A percentile compares a stretch with the other conserved stretches of the same genome.
Conservation (phyloP, 2,888 invertebrate genomes). For the Pammene aurita region DNA sequence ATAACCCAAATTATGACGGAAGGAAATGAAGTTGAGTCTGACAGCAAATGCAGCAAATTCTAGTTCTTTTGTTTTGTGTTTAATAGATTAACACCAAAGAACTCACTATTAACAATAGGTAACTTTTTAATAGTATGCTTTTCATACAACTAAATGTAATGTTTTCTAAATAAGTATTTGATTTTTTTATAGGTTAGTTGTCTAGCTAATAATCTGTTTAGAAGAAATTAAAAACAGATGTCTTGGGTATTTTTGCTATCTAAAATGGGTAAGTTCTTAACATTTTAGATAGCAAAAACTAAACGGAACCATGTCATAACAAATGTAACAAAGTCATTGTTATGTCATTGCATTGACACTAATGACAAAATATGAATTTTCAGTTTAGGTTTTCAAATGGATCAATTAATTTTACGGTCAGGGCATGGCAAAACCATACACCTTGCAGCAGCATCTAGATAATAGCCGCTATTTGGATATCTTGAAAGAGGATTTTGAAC, state of each 20-base stretch:
- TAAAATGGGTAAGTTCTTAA: background rate
- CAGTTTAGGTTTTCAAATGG: slow-evolving; percentile 55
- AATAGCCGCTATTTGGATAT: slow-evolving; percentile 66
- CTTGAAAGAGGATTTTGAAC: slow-evolving; percentile 66
- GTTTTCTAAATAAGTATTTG: too few relatives aligned
- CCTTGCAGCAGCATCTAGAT: slow-evolving; percentile 64
- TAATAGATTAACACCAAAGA: background rate
- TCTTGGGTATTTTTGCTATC: too few relatives aligned
- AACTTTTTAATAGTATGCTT: too few relatives aligned
- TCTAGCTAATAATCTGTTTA: too few relatives aligned
- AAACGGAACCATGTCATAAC: slow-evolving; percentile 36
- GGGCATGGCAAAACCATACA: slow-evolving; percentile 65
- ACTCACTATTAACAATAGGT: too few relatives aligned
- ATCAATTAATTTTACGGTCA: slow-evolving; percentile 48
- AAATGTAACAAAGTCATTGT: too few relatives aligned
- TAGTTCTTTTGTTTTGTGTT: slow-evolving; percentile 16
- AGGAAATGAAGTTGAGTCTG: background rate
- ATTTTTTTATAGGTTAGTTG: too few relatives aligned
- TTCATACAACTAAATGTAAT: too few relatives aligned
- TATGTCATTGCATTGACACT: slow-evolving; percentile 44
- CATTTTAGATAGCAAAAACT: background rate
- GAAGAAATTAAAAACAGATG: too few relatives aligned
- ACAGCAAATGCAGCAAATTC: background rate
- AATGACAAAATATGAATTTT: slow-evolving; percentile 49
- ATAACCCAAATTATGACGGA: background rate